Base-by-base conservation (phyloP, 1,140 invertebrate species). In the Maniola jurtina region DNA sequence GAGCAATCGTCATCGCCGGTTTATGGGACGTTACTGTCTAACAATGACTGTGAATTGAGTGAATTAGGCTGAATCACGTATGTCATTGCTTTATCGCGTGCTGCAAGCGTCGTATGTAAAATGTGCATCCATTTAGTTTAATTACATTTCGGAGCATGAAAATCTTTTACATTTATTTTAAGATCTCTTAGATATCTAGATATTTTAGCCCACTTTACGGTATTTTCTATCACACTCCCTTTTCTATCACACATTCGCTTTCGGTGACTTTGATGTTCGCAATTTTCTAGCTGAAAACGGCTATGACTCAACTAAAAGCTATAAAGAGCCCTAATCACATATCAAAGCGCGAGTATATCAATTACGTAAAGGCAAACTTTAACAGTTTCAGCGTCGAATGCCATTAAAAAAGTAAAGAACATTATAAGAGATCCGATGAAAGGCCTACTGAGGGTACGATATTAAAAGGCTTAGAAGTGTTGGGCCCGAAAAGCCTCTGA, bases 381-480 rank as follows among this genome's bases (percentile, higher is more conserved):
- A 69, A 75, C 71, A 72, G 72, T 76, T 80, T 78, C 71, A 77
- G 68, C 69, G 73, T 72, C 59, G 71, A 79, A 76, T 73, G 68
- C 75, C 72, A 73, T 81, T 81, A 69, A 83, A 83, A 83, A 74
- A 75, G 80, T 74, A 77, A 81, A 77, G 75, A 72, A 68, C 68
- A 68, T 79, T 72, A 74, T 64, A 70, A 84, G 72, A 75, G 69
- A 72, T 78, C 72, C 75, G 77, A 81, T 84, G 81, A 81, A 76
- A 81, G 79, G 69, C 72, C 68, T 71, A 64, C 64, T 62, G 70
- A 81, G 81, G 84, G 81, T 65, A 78, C 80, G 75, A 89, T 89
- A 90, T 90, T 90, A 90, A 90, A 90, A 88, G 86, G 86, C 85
- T 87, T 84, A 84, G 75, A 83, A 88, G 86, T 87, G 86, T 88